Evolutionary conservation across 2,797 vertebrate species (phyloP).

Genomic region (Melanotaenia boesemani): DNA sequence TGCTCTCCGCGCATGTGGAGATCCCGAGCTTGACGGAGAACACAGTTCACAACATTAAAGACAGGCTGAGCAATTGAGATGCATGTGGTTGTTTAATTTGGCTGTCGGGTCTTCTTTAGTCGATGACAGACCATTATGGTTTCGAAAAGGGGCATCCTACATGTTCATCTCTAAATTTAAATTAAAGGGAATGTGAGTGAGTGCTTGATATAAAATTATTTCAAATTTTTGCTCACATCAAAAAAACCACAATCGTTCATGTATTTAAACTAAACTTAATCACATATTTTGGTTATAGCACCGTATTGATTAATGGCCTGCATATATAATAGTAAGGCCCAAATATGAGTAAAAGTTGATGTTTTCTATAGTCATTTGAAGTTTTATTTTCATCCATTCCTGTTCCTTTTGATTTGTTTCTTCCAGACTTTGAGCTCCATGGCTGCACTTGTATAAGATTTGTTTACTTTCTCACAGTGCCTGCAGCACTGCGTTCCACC

Average conservation of each 20-base stretch:
- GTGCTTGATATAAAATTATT: conserved; percentile 1
- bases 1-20: conserved; percentile 18
- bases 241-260: conserved; percentile 5
- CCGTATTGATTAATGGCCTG: conserved; percentile 39
- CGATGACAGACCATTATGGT: conserved; percentile 9
- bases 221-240: conserved; percentile 13
- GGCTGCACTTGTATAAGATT: conserved; percentile 54
- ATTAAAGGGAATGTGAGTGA: conserved; percentile 21
- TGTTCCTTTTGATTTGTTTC: conserved; percentile 42
- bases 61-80: conserved; percentile 44
- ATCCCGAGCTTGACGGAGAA: conserved; percentile 25
- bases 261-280: conserved; percentile 25
- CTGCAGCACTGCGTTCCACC: conserved; percentile 61
- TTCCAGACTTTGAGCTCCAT: conserved; percentile 44
- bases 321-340: conserved; percentile 24
- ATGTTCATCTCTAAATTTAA: conserved; percentile 12
- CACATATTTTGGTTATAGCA: conserved; percentile 12
- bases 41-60: conserved; percentile 46
- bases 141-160: conserved; percentile 9
- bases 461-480: conserved; percentile 63
- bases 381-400: conserved; percentile 50
- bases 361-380: conserved; percentile 51
- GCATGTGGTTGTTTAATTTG: conserved; percentile 41
- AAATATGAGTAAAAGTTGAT: conserved; percentile 46
- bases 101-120: conserved; percentile 15